Evolutionary conservation across 2,797 vertebrate species (phyloP), one percentile per base, ranked within the genome.

Genomic region (Orestias chungarensis): DNA sequence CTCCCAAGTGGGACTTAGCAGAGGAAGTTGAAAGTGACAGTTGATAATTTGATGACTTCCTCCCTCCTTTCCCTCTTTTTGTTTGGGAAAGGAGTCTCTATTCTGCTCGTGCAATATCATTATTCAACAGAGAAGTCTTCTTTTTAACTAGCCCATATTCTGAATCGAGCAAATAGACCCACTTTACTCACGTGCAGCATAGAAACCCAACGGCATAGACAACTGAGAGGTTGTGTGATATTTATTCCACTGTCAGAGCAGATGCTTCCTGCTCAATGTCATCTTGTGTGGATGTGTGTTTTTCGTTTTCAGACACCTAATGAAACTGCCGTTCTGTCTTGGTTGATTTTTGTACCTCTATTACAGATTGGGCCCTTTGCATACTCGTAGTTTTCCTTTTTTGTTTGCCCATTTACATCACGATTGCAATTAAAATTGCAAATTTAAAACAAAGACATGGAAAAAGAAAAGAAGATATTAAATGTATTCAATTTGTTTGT

Each of bases 11-110:
- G 50, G 23, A 2, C 71, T 70, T 80, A 4, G 15, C 40, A 73
- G 81, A 52, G 88, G 88, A 90, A 90, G 86, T 84, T 64, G 69
- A 88, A 68, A 88, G 57, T 87, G 86, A 78, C 78, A 66, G 76
- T 76, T 12, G 86, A 91, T 91, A 90, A 86, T 55, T 57, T 72
- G 75, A 82, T 78, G n/a, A 65, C 80, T 91, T 91, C 89, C 89
- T 84, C 88, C 27, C 18, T 8, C 35, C 12, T 62, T 67, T 57
- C 68, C 38, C 35, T 75, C 69, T 64, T 57, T 71, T 72, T 62
- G 35, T 40, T 62, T n/a, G 59, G 35, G 23, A 15, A 66, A 66
- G 46, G 66, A 81, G 80, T 72, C 70, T 75, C 46, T 62, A 68
- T 35, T 77, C 64, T 18, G 20, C 66, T 70, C 6, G 17, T 62